Conservation (phyloP, 2,888 invertebrate genomes). For the Andrena chrysosceles region DNA sequence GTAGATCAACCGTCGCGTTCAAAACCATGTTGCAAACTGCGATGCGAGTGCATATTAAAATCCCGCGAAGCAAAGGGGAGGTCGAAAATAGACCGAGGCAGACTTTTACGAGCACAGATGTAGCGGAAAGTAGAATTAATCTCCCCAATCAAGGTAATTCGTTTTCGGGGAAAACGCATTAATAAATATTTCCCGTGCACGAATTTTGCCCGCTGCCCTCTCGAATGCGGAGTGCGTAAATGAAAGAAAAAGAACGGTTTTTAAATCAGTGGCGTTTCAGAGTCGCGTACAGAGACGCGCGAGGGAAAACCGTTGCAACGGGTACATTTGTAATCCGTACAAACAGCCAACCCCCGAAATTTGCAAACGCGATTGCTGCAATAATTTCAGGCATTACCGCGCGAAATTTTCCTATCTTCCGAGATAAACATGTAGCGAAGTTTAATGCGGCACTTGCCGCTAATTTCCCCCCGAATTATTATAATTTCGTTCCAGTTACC, state of each 20-base stretch:
- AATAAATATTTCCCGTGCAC: conserved; percentile 22
- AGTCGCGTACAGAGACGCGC: neutral
- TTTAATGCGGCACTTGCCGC: conserved; percentile 38
- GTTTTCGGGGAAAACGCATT: conserved; percentile 19
- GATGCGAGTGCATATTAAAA: conserved; percentile 56
- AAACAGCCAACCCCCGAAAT: conserved; percentile 39
- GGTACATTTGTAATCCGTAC: conserved; percentile 57
- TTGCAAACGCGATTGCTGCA: conserved; percentile 42
- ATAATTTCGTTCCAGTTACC: conserved; percentile 54
- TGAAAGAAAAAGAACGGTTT: neutral
- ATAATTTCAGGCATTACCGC: conserved; percentile 53
- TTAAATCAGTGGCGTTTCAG: conserved; percentile 11
- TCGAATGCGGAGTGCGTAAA: neutral
- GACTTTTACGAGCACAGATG: conserved; percentile 31
- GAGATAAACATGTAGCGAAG: conserved; percentile 46
- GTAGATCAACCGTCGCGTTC: conserved; percentile 50
- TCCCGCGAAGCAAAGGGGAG: conserved; percentile 32
- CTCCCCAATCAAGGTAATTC: conserved; percentile 43
- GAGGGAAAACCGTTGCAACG: conserved; percentile 15
- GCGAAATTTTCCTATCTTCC: conserved; percentile 53
- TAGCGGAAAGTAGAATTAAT: conserved; percentile 50
- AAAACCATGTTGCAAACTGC: conserved; percentile 46
- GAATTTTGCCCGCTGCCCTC: neutral
- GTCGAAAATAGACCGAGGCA: conserved; percentile 34
- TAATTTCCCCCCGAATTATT: conserved; percentile 55